Base-by-base conservation (phyloP, 1,140 invertebrate species). In the Drosophila bocki region DNA sequence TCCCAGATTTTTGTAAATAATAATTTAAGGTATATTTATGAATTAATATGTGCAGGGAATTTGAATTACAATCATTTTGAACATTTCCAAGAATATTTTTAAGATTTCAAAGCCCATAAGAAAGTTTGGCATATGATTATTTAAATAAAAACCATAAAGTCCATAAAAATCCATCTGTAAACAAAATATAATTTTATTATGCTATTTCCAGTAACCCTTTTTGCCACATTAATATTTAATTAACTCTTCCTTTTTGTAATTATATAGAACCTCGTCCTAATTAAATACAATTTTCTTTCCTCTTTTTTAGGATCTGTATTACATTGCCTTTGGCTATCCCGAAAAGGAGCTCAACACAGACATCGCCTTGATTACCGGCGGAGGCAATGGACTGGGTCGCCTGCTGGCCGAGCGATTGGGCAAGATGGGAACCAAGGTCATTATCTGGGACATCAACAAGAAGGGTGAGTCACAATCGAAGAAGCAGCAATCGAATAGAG, bases 361-460 rank as follows among this genome's bases (percentile, higher is more conserved):
- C 88, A 93, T 98, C 26, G 96, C 97, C 0, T 93, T 99, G 19
- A 95, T 99, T 44, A 99, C 98, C 2, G 98, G 98, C 12, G 97
- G 96, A 32, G 98, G 97, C 33, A 96, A 96, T 69, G 98, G 98
- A 41, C 94, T 99, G 32, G 98, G 98, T 9, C 95, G 96, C 59
- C 93, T 98, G n/a, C 94, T 99, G 67, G 96, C 97, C 5, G 92
- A 96, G 35, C 94, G 96, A 77, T 95, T 99, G 54, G 96, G 97
- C 0, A 94, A 96, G 80, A 94, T 97, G 41, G 97, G 97, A 62
- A 96, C 96, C 70, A 95, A 94, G 45, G 94, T 99, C 45, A 95
- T 99, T 8, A 93, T 98, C 45, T 99, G 97, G 97, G 98, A 99
- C 92, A 96, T 99, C 47, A 98, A 99, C 93, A 94, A 96, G 93